A percentile compares a stretch with the other conserved stretches of the same genome.
phyloP scores from a whole-genome alignment of 2,797 vertebrate genomes.

The Poecile montanus region DNA sequence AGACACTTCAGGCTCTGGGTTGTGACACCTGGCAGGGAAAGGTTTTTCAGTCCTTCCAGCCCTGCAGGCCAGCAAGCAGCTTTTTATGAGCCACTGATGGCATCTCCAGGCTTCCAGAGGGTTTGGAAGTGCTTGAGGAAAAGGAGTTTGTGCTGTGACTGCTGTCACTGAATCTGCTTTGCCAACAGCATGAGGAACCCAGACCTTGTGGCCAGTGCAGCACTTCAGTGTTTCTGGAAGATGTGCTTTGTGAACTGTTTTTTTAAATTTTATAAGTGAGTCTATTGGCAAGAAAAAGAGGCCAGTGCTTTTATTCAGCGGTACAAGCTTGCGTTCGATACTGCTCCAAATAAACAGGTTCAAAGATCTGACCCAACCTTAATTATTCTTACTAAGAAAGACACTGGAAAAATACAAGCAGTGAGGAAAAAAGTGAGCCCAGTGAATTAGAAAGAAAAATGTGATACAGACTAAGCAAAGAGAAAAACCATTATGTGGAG shows the following conservation, averaged over 20 bases:
- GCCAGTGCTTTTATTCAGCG: not conserved
- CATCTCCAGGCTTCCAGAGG: not conserved
- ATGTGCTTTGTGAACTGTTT: not conserved
- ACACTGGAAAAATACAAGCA: conserved; percentile 18
- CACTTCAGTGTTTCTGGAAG: not conserved
- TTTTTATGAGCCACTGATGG: not conserved
- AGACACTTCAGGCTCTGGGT: not conserved
- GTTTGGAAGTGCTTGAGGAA: not conserved
- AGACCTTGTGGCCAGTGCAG: not conserved
- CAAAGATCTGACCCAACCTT: conserved; percentile 13
- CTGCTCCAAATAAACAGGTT: conserved; percentile 5
- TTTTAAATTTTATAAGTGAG: not conserved
- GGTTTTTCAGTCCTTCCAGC: not conserved
- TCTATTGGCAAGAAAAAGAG: not conserved
- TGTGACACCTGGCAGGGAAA: not conserved
- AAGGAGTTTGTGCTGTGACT: not conserved
- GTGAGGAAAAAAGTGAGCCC: not conserved
- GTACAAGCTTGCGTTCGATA: not conserved
- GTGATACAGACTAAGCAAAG: not conserved
- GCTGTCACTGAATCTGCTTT: not conserved
- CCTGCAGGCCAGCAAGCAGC: not conserved
- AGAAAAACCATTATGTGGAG: not conserved
- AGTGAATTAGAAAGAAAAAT: conserved; percentile 40
- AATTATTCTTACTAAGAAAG: conserved; percentile 21
- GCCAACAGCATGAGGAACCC: not conserved